A percentile compares a stretch with the other conserved stretches of the same genome.
Evolutionary conservation across 2,888 invertebrate species (phyloP).

Genomic region (Heteromyza rotundicornis): DNA sequence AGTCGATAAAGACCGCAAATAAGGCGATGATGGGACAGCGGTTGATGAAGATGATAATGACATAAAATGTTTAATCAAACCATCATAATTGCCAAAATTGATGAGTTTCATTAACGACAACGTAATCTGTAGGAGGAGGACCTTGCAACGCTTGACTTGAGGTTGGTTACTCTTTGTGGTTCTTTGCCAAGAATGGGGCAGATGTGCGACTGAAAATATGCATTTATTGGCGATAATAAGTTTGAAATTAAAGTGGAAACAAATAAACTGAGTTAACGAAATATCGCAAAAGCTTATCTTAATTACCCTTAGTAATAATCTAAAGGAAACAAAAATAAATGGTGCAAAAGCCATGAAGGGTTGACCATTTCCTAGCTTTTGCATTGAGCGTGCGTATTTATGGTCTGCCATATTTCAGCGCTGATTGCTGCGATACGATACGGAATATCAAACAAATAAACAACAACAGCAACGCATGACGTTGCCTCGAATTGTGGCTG

Average conservation of each 20-base stretch:
- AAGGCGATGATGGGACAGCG: not conserved
- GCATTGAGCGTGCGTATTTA: not conserved
- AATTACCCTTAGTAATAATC: constrained; percentile 2
- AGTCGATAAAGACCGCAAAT: not conserved
- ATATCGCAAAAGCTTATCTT: not conserved
- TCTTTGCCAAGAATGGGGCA: too few relatives aligned
- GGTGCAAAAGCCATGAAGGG: not conserved
- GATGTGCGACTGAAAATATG: too few relatives aligned
- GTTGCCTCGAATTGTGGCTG: not conserved
- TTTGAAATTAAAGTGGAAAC: not conserved
- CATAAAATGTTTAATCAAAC: constrained; percentile 15
- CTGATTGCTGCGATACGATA: not conserved
- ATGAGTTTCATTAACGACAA: constrained; percentile 55
- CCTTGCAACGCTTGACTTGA: not conserved
- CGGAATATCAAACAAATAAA: too few relatives aligned
- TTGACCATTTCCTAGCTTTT: not conserved
- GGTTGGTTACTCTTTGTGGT: not conserved
- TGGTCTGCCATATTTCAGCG: not conserved
- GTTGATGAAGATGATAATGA: constrained; percentile 1
- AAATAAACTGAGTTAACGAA: not conserved
- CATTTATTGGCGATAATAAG: too few relatives aligned
- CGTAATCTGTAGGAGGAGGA: constrained; percentile 32
- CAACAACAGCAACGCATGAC: not conserved
- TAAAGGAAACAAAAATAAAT: not conserved
- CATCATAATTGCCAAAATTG: constrained; percentile 45